Conservation (phyloP, 2,113 vertebrate genomes). For the Campylorhamphus procurvoides region DNA sequence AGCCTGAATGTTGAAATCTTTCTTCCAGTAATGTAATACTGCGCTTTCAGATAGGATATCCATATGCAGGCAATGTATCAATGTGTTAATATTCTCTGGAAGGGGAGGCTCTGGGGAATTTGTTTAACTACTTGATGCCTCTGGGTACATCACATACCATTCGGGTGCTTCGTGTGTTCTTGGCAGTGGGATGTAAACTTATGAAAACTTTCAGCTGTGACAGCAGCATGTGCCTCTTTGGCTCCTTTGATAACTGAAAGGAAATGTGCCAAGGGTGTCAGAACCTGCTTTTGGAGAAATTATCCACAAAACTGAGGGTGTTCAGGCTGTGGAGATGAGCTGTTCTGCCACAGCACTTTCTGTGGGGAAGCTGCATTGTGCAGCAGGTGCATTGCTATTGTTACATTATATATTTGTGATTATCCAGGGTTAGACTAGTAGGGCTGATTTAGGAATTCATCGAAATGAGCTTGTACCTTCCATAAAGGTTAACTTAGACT, state of each 20-base stretch:
- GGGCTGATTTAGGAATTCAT: conserved; percentile 36
- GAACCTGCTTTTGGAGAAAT: not conserved
- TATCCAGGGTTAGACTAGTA: conserved; percentile 7
- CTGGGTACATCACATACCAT: not conserved
- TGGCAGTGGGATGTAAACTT: not conserved
- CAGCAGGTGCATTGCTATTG: not conserved
- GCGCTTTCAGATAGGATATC: not conserved
- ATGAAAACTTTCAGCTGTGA: not conserved
- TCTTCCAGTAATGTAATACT: not conserved
- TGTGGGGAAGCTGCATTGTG: not conserved
- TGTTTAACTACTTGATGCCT: not conserved
- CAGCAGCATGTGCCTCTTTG: not conserved
- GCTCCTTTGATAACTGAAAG: not conserved
- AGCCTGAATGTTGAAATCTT: not conserved
- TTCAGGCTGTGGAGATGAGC: not conserved
- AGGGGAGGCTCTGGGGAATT: not conserved
- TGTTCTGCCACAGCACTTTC: not conserved
- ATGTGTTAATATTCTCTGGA: not conserved
- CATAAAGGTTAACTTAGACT: conserved; percentile 66
- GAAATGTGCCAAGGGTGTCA: not conserved
- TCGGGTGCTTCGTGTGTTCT: not conserved
- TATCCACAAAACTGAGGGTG: not conserved
- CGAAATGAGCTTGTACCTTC: conserved; percentile 34
- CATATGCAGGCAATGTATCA: not conserved
- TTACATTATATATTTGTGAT: not conserved